Percentiles rank a stretch among this genome's conserved stretches.
These are phyloP conservation scores for Sakesphorus luctuosus DNA, from an alignment of 2,113 vertebrate species.

Conservation along the genomic window DNA sequence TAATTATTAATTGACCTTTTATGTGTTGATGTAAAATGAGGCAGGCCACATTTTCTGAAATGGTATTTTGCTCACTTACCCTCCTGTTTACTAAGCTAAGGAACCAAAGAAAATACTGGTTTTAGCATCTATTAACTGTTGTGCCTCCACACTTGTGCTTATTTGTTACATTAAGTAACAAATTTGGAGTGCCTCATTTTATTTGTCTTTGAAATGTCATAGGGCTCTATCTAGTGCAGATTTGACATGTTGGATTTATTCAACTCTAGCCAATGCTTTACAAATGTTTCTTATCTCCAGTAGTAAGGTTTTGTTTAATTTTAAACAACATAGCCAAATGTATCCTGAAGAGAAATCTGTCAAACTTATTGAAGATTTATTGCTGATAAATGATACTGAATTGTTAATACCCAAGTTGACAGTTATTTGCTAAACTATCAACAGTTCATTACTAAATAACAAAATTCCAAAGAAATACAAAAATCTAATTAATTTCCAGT, in stretches of 20 bases:
- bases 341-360: background rate
- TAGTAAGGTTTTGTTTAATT: background rate
- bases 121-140: background rate
- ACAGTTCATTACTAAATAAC: background rate
- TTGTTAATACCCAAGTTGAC: background rate
- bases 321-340: background rate
- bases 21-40: background rate
- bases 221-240: background rate
- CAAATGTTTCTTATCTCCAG: background rate
- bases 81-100: background rate
- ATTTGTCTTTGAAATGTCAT: background rate
- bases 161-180: background rate
- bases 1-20: background rate
- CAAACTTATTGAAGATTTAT: background rate
- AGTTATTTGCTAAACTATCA: background rate
- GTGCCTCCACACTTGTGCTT: background rate
- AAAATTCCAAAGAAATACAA: background rate
- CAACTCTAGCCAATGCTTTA: background rate
- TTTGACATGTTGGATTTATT: background rate
- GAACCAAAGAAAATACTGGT: background rate
- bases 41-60: background rate
- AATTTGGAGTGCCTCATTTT: background rate
- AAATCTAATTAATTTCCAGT: background rate
- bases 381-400: background rate
- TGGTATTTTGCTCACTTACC: background rate